A percentile compares a stretch with the other conserved stretches of the same genome.
Conservation (phyloP, 1,140 invertebrate species). For the Drosophila ercepeae region DNA sequence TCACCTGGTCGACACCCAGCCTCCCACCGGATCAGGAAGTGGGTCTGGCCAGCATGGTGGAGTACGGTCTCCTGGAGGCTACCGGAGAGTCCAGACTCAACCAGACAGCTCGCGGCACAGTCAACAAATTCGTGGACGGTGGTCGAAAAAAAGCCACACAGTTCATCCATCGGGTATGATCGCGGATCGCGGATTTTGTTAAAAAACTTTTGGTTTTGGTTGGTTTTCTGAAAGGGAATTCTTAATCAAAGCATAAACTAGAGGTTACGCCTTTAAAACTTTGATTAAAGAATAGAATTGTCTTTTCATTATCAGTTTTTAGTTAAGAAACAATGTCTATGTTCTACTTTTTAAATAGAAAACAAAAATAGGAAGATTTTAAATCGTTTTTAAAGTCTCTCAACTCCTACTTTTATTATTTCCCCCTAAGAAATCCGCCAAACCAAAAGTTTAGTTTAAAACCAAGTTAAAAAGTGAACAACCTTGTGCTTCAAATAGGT, state of each 20-base stretch:
- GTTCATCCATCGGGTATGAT: constrained; percentile 91
- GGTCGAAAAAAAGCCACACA: constrained; percentile 88
- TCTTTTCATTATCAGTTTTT: no score
- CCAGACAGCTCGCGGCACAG: constrained; percentile 85
- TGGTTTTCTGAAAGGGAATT: neutral
- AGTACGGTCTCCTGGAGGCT: constrained; percentile 87
- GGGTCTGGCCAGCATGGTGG: constrained; percentile 87
- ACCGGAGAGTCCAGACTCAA: constrained; percentile 90
- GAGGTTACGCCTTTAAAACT: no score
- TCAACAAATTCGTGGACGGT: constrained; percentile 91
- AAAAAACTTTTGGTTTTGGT: neutral
- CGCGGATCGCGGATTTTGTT: neutral
- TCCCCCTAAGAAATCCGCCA: neutral
- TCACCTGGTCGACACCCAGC: constrained; percentile 95
- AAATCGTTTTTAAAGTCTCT: no score
- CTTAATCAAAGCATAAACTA: neutral
- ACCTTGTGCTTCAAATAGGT: constrained; percentile 81
- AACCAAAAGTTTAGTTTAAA: neutral
- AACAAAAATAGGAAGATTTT: no score
- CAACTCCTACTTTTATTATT: no score
- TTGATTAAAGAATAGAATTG: no score
- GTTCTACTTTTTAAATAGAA: no score
- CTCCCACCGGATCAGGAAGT: constrained; percentile 90
- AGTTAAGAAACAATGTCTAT: no score
- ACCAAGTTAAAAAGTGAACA: neutral